A percentile compares a stretch with the other conserved stretches of the same genome.
Evolutionary conservation across 2,797 vertebrate species (phyloP).

Genomic region (Lagorchestes hirsutus): DNA sequence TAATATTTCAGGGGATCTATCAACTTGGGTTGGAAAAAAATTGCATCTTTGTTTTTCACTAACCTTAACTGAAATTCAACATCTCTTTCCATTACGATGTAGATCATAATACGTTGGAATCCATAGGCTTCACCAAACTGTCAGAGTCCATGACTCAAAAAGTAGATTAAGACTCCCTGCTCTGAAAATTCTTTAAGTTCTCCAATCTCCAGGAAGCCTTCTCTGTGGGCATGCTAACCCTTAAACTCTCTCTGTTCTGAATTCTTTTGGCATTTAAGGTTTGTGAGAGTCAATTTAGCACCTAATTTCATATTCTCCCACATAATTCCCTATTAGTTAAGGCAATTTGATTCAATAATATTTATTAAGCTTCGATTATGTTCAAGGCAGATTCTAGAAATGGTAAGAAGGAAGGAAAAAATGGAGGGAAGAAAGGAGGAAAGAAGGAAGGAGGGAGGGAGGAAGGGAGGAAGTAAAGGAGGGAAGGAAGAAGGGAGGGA

Average conservation of each 20-base stretch:
- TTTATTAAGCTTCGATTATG: neutral
- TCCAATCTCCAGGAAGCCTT: neutral
- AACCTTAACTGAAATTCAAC: neutral
- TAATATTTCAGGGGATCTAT: neutral
- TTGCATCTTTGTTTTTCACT: neutral
- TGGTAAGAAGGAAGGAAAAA: too few species aligned
- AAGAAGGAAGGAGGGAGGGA: neutral
- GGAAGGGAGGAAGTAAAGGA: fast-evolving
- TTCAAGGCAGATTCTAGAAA: neutral
- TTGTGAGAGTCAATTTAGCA: neutral
- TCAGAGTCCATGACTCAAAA: neutral
- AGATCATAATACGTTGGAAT: neutral
- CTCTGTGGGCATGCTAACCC: neutral
- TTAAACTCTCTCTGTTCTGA: neutral
- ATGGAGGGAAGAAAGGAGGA: neutral
- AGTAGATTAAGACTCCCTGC: neutral
- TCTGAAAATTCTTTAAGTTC: neutral
- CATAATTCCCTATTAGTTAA: neutral
- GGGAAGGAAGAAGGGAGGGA: too few species aligned
- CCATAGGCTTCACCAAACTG: neutral
- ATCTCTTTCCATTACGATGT: neutral
- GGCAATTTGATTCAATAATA: neutral
- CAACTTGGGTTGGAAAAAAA: neutral
- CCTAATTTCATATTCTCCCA: neutral
- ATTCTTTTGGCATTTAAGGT: neutral